Evolutionary conservation across 2,888 invertebrate species (phyloP).

Genomic region (Athalia circularis): DNA sequence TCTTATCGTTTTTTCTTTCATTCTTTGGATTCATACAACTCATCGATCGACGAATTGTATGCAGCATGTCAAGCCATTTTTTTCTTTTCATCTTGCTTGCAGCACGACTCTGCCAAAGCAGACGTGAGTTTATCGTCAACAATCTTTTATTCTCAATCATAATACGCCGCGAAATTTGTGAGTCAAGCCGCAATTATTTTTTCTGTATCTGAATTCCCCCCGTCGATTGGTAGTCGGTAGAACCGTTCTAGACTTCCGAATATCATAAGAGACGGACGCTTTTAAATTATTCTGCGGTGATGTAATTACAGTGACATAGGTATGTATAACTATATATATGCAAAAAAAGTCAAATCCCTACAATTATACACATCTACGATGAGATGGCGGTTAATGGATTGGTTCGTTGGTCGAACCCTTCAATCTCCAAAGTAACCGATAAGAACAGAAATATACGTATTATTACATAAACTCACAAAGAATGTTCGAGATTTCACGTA

Average conservation of each 20-base stretch:
- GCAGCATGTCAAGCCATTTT: too few species aligned
- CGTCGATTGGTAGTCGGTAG: constrained; percentile 1
- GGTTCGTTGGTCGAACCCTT: not conserved
- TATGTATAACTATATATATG: too few species aligned
- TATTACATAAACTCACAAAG: too few species aligned
- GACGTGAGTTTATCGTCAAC: not conserved
- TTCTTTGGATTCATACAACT: too few species aligned
- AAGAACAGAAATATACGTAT: not conserved
- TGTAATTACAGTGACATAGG: too few species aligned
- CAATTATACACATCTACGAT: not conserved
- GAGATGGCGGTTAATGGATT: constrained; percentile 1
- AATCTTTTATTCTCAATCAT: not conserved
- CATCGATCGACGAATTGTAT: too few species aligned
- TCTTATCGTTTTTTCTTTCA: too few species aligned
- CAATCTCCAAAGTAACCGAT: constrained; percentile 5
- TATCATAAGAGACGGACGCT: not conserved
- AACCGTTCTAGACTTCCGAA: not conserved
- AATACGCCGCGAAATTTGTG: not conserved
- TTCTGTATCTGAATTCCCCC: not conserved
- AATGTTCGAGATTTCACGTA: too few species aligned
- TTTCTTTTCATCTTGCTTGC: too few species aligned
- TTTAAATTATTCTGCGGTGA: not conserved
- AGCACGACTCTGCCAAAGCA: too few species aligned
- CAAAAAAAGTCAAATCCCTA: too few species aligned
- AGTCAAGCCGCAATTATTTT: not conserved